Evolutionary conservation across 2,797 vertebrate species (phyloP), one percentile per base, ranked within the genome.

Genomic region (Melanitta fusca): DNA sequence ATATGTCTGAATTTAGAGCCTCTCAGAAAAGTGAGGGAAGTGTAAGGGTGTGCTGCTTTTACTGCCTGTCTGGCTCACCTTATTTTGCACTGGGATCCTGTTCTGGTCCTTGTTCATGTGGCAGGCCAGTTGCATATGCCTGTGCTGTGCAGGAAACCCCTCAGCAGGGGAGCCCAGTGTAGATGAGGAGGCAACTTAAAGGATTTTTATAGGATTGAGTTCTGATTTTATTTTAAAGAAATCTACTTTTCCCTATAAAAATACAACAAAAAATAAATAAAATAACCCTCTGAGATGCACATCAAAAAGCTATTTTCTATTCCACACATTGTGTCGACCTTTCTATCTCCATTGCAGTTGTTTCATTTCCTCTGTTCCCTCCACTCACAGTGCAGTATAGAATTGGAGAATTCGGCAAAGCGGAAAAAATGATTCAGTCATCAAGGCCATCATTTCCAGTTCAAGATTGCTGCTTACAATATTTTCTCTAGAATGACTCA

Each of bases 51-150:
- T 49, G 45, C 54, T 43, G 45, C 54, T 66, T 15, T n/a, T 62
- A 7, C 19, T 28, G 32, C 62, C 53, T 11, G 5, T 14, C 30
- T 57, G 58, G 7, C 66, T 60, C 30, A 12, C 39, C 17, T 54
- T 39, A 2, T 24, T 56, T 51, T 51, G 16, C 19, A 1, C 34
- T 12, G 20, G 22, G 28, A 7, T 81, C 66, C 20, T 2, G 0
- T 36, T 75, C 4, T 18, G 38, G 28, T 71, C 47, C 17, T 25
- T 4, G 38, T n/a, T 56, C 14, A 0, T 15, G 25, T 51, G 51
- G 25, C 18, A 2, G 6, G 6, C 13, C 20, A 8, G 7, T 24
- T 24, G 18, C 24, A 41, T 0, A 0, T 28, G 24, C 41, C 30
- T 47, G 9, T 0, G 0, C 56, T 80, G 15, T 49, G 36, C 61